Base-by-base conservation (phyloP, 1,140 invertebrate species). In the Octopus sinensis region DNA sequence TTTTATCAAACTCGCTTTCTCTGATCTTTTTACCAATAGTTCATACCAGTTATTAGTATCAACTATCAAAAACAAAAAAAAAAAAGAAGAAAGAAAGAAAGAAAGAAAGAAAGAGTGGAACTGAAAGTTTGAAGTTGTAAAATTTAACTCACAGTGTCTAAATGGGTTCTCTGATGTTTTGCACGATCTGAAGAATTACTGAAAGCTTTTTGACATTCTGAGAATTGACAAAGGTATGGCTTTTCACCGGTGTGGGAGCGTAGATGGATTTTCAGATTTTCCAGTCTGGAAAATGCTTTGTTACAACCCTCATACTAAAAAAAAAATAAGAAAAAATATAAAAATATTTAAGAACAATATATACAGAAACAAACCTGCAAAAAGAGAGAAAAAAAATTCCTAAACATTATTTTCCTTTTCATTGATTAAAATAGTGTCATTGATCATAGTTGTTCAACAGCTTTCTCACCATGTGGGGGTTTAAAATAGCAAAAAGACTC, bases 141-240 rank as follows among this genome's bases (percentile, higher is more conserved):
- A 43, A 43, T 43, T 76, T 7, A 43, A 77, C 76, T 77, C 12
- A 77, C 97, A 88, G 96, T 96, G 89, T 98, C 96, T 86, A 96
- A 95, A 92, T 99, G 97, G 5, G 97, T 98, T 84, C 97, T 92
- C 91, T 98, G 97, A 92, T 99, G 97, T 91, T 99, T 99, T 1
- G 97, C 97, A 79, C 97, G 92, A 90, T 99, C 97, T 1, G 96
- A 98, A 82, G 96, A 97, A 91, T 99, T 99, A 86, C 96, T 98
- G 91, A 99, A 99, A 13, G 96, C 96, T 90, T 98, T 98, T 17
- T 93, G 91, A 88, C 97, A 99, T 53, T 94, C 94, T 7, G 93
- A 92, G 86, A 96, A 96, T 82, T 96, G 95, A 83, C 90, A 91
- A 17, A 88, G 81, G 82, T 91, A 91, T 6, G 90, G 90, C 51